Percentiles rank a stretch among this genome's conserved stretches.
Evolutionary conservation across 2,888 invertebrate genomes (phyloP).

Genomic region (Sarcophaga rosellei): DNA sequence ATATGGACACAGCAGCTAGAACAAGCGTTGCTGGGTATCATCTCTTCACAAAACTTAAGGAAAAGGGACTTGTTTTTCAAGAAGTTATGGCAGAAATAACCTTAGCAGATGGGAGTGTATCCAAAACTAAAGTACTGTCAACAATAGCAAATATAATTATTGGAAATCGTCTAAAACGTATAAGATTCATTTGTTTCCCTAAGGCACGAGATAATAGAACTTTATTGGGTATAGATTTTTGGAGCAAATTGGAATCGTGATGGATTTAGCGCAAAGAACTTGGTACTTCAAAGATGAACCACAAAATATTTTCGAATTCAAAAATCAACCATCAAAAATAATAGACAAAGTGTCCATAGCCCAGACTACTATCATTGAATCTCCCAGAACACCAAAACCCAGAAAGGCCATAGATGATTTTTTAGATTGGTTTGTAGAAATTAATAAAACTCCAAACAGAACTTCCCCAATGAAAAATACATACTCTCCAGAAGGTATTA

Average conservation of each 20-base stretch:
- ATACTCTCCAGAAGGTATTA: neutral
- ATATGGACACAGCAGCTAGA: conserved; percentile 62
- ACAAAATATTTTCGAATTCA: conserved; percentile 25
- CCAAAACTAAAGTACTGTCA: conserved; percentile 43
- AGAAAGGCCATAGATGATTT: no score
- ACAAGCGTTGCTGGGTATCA: conserved; percentile 60
- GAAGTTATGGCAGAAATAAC: conserved; percentile 57
- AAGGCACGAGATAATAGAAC: conserved; percentile 48
- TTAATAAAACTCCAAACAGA: no score
- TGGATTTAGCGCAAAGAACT: conserved; percentile 41
- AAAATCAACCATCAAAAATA: conserved; percentile 14
- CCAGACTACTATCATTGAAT: neutral
- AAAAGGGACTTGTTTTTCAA: conserved; percentile 44
- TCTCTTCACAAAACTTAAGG: conserved; percentile 53
- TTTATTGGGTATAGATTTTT: conserved; percentile 48
- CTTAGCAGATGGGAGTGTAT: conserved; percentile 56
- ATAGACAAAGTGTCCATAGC: neutral
- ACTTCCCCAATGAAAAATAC: neutral
- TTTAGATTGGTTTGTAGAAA: no score
- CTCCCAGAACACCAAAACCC: neutral
- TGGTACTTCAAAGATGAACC: conserved; percentile 60
- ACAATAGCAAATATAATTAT: conserved; percentile 54
- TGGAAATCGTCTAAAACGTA: conserved; percentile 55
- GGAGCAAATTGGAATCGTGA: conserved; percentile 43
- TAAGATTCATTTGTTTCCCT: conserved; percentile 63